Conservation (phyloP, 2,888 invertebrate species). For the Synergus umbraculus region DNA sequence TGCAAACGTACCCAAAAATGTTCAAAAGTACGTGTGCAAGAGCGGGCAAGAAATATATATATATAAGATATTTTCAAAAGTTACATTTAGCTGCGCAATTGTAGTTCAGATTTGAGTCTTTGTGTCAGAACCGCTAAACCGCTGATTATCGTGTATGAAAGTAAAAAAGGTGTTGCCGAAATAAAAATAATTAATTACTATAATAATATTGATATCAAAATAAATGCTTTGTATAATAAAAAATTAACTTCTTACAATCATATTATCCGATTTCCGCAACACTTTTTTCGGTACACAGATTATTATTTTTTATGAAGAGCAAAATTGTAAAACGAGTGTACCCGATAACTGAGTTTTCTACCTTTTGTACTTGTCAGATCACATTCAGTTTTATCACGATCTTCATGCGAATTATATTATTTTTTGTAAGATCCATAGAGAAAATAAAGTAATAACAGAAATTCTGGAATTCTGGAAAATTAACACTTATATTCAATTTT, state of each 20-base stretch:
- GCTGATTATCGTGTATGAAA: constrained; percentile 30
- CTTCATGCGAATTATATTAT: background rate
- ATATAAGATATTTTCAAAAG: constrained; percentile 42
- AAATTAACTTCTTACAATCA: background rate
- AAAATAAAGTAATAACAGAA: constrained; percentile 42
- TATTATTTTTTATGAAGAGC: background rate
- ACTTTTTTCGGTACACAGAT: background rate
- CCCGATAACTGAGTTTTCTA: constrained; percentile 48
- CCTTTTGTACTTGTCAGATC: constrained; percentile 59
- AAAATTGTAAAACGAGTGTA: background rate
- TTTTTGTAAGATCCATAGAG: constrained; percentile 43
- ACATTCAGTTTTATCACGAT: background rate
- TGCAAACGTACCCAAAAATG: constrained; percentile 40
- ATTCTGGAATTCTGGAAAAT: background rate
- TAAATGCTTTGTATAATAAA: background rate
- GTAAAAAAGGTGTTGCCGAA: background rate
- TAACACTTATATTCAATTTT: background rate
- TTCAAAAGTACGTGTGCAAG: constrained; percentile 42
- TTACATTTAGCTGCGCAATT: constrained; percentile 19
- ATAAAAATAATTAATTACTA: background rate
- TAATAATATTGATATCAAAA: background rate
- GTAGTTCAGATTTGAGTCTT: constrained; percentile 35
- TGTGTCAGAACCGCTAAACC: constrained; percentile 13
- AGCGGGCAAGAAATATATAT: constrained; percentile 17
- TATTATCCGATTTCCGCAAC: background rate